Percentiles rank a stretch among this genome's conserved stretches.
phyloP scores from a whole-genome alignment of 2,888 invertebrate species.

The Diabrotica balteata region DNA sequence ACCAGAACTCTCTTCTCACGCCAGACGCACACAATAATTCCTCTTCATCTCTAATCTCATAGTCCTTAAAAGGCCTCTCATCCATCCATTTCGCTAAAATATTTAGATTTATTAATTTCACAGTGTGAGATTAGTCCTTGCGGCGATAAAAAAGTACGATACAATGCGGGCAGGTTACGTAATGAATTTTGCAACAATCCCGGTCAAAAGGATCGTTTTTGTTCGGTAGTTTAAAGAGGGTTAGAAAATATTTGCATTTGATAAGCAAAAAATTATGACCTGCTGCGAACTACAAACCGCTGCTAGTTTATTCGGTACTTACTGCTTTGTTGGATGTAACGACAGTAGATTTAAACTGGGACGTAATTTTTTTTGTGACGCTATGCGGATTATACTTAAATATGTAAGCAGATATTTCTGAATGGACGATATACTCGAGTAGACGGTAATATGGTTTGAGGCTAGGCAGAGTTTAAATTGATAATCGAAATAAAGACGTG shows the following conservation, averaged over 20 bases:
- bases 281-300: constrained; percentile 26
- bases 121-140: constrained; percentile 46
- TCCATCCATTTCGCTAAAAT: constrained; percentile 43
- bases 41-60: constrained; percentile 24
- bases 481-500: too few relatives aligned
- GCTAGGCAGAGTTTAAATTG: too few relatives aligned
- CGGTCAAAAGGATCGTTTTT: constrained; percentile 21
- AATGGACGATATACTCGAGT: too few relatives aligned
- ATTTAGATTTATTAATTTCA: constrained; percentile 54
- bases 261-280: constrained; percentile 27
- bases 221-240: constrained; percentile 43
- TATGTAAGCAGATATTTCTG: too few relatives aligned
- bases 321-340: not conserved
- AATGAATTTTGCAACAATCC: constrained; percentile 36
- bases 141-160: constrained; percentile 29
- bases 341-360: not conserved
- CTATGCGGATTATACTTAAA: too few relatives aligned
- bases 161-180: constrained; percentile 38
- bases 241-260: constrained; percentile 41
- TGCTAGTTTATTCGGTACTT: not conserved
- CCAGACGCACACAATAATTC: constrained; percentile 26
- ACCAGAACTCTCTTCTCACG: constrained; percentile 35
- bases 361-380: not conserved
- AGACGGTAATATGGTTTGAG: too few relatives aligned
- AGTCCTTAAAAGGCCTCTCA: constrained; percentile 31